Evolutionary conservation across 2,888 invertebrate genomes (phyloP).

Genomic region (Tillus elongatus): DNA sequence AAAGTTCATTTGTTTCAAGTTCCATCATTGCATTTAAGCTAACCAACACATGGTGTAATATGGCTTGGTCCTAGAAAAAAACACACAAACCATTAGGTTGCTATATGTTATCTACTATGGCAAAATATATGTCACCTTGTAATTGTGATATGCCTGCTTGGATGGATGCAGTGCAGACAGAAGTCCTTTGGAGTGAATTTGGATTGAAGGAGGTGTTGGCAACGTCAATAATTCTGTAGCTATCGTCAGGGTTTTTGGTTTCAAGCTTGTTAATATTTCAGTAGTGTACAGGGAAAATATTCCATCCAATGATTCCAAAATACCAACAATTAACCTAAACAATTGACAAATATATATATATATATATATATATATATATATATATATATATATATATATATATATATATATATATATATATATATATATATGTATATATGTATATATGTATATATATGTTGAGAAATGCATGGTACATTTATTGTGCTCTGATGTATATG

Average conservation of each 20-base stretch:
- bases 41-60: conserved; percentile 66
- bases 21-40: conserved; percentile 58
- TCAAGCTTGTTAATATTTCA: conserved; percentile 42
- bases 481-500: too few relatives aligned
- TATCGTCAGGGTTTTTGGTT: conserved; percentile 53
- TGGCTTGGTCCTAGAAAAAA: conserved; percentile 63
- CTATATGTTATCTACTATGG: conserved; percentile 38
- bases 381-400: too few relatives aligned
- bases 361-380: conserved; percentile 8
- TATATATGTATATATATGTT: too few relatives aligned
- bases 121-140: conserved; percentile 47
- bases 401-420: too few relatives aligned
- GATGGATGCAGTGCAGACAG: conserved; percentile 71
- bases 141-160: conserved; percentile 68
- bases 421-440: too few relatives aligned
- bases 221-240: conserved; percentile 57
- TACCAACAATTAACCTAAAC: conserved; percentile 53
- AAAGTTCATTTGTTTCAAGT: conserved; percentile 46
- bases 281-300: conserved; percentile 49
- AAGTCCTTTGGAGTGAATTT: conserved; percentile 72
- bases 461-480: too few relatives aligned
- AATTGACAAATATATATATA: too few relatives aligned
- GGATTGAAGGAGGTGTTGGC: conserved; percentile 62
- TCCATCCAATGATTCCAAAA: conserved; percentile 66
- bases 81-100: conserved; percentile 5